These are phyloP conservation scores for Trissoscelio sp. DNA, from an alignment of 2,888 invertebrate genomes.

Conservation along the genomic window DNA sequence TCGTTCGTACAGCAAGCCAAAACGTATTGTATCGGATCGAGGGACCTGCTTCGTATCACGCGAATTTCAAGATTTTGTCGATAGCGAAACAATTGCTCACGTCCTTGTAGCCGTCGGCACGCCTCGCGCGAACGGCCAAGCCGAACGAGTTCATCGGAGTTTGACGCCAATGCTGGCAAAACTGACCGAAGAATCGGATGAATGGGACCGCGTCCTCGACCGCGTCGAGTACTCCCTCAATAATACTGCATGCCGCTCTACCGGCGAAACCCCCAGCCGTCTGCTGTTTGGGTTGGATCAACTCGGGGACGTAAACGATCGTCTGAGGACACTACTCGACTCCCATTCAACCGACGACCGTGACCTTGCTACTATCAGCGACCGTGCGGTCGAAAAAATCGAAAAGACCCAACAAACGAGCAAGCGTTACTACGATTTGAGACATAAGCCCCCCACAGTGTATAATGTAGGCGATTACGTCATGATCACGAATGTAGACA, in stretches of 20 bases:
- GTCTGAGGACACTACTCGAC: neutral
- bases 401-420: neutral
- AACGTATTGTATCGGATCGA: slow-evolving; percentile 77
- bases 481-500: neutral
- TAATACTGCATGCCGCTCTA: neutral
- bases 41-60: slow-evolving; percentile 78
- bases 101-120: slow-evolving; percentile 68
- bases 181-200: neutral
- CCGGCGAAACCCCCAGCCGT: neutral
- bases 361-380: neutral
- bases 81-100: slow-evolving; percentile 71
- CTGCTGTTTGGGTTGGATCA: neutral
- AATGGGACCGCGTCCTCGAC: neutral
- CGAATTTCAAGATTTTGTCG: slow-evolving; percentile 75
- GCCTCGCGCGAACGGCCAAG: slow-evolving; percentile 76
- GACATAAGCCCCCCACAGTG: neutral
- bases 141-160: slow-evolving; percentile 76
- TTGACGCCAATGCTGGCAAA: slow-evolving; percentile 45
- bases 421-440: neutral
- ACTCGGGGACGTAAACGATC: neutral
- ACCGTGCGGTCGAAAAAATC: neutral
- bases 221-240: neutral
- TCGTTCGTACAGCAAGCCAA: slow-evolving; percentile 73
- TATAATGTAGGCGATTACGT: neutral
- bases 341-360: neutral